phyloP scores from a whole-genome alignment of 1,140 invertebrate genomes.

The Scylla paramamosain region DNA sequence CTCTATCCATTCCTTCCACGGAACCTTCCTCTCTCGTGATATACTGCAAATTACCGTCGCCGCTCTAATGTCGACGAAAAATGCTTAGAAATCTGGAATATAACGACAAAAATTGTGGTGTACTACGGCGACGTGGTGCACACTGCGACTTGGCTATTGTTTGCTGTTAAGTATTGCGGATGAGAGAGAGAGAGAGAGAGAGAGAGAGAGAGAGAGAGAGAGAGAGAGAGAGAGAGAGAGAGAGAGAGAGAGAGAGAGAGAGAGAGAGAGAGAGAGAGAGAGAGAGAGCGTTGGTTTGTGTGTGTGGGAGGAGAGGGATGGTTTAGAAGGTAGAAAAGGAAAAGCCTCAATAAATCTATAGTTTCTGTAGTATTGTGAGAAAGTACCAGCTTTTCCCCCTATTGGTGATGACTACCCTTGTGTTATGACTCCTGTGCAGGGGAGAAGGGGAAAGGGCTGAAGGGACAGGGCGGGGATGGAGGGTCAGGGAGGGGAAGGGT shows the following conservation, averaged over 20 bases:
- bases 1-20: slow-evolving; percentile 23
- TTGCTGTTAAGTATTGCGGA: no score
- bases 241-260: neutral
- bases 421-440: neutral
- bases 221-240: no score
- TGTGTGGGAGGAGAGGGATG: no score
- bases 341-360: no score
- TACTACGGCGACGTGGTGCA: no score
- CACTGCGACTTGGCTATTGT: no score
- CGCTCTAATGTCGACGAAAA: neutral
- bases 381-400: no score
- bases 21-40: slow-evolving; percentile 45
- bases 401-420: no score
- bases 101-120: neutral
- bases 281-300: neutral
- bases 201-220: no score
- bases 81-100: neutral
- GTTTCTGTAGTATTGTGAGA: no score
- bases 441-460: neutral
- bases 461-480: neutral
- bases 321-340: neutral
- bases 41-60: slow-evolving; percentile 50
- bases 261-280: slow-evolving; percentile 1
- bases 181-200: no score
- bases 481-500: neutral